Evolutionary conservation across 2,113 vertebrate genomes (phyloP).

Genomic region (Zosterops borbonicus): DNA sequence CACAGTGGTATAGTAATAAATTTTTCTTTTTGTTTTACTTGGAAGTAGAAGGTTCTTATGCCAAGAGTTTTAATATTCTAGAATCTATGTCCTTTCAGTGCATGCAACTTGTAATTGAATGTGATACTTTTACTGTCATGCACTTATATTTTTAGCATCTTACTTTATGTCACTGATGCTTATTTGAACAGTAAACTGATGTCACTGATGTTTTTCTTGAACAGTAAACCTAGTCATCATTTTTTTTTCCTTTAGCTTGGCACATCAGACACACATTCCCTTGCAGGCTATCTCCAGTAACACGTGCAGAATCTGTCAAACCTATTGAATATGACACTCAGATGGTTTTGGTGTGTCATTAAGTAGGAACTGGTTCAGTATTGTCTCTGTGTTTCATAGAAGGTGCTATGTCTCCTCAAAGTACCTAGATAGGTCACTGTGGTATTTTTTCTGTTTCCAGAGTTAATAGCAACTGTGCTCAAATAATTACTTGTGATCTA

Average conservation of each 20-base stretch:
- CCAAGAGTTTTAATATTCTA: not conserved
- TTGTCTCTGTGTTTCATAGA: not conserved
- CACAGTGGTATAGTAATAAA: not conserved
- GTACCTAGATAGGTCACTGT: not conserved
- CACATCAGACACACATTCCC: not conserved
- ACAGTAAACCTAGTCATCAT: not conserved
- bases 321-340: not conserved
- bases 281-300: not conserved
- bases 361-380: not conserved
- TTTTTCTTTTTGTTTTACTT: not conserved
- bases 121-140: not conserved
- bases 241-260: not conserved
- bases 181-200: not conserved
- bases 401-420: not conserved
- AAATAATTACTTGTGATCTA: not conserved
- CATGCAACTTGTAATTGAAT: not conserved
- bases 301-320: not conserved
- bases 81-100: not conserved
- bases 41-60: not conserved
- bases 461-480: not conserved
- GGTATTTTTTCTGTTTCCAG: not conserved
- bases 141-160: not conserved
- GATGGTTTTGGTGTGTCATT: not conserved
- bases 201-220: not conserved
- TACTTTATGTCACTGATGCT: not conserved